Conservation (phyloP, 2,797 vertebrate species). For the Melanotaenia boesemani region DNA sequence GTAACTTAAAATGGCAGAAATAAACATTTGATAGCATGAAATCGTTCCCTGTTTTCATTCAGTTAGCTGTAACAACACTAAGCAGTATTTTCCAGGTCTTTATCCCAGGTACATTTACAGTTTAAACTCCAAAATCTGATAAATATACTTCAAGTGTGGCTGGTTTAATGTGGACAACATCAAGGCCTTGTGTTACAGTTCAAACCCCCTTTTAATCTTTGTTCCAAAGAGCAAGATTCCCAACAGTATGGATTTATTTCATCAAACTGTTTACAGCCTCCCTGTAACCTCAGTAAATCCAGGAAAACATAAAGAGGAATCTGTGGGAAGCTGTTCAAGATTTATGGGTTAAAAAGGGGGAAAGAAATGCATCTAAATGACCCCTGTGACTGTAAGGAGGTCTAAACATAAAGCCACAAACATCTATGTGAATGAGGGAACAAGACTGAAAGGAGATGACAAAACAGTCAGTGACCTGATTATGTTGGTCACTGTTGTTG, state of each 20-base stretch:
- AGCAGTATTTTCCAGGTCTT: not conserved
- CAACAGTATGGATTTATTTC: constrained; percentile 27
- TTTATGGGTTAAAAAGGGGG: constrained; percentile 27
- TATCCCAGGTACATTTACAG: not conserved
- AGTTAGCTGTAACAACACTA: not conserved
- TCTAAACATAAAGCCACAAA: constrained; percentile 32
- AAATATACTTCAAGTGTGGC: constrained; percentile 3
- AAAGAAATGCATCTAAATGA: constrained; percentile 31
- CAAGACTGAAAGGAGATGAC: not conserved
- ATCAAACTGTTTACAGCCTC: not conserved
- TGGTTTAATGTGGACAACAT: not conserved
- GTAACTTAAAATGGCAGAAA: not conserved
- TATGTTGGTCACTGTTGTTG: constrained; percentile 35
- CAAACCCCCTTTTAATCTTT: constrained; percentile 7
- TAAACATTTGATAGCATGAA: not conserved
- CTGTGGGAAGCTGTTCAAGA: constrained; percentile 3
- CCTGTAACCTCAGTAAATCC: constrained; percentile 10
- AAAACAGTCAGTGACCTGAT: constrained; percentile 18
- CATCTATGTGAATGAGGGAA: constrained; percentile 4
- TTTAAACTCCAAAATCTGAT: not conserved
- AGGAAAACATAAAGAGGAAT: constrained; percentile 14
- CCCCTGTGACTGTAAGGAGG: constrained; percentile 19
- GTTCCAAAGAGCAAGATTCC: not conserved
- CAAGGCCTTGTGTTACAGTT: constrained; percentile 1
- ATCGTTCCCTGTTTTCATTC: not conserved